A percentile compares a stretch with the other conserved stretches of the same genome.
Conservation (phyloP, 2,113 vertebrate species). For the Canis aureus region DNA sequence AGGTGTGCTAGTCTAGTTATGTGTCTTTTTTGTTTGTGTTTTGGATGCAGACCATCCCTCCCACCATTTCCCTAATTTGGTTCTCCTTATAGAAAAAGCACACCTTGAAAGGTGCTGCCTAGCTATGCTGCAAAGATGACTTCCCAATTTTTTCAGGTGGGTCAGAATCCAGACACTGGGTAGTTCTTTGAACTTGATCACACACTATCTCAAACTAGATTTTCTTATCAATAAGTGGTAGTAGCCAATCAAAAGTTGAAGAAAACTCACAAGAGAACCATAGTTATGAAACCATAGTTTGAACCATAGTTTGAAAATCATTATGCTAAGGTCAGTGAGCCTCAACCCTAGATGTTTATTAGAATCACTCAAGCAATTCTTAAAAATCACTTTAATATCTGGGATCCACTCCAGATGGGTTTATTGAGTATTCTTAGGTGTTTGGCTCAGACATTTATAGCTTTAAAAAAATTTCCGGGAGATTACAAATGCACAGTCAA, state of each 20-base stretch:
- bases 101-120: not conserved
- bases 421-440: slow-evolving; percentile 6
- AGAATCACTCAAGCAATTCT: not conserved
- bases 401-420: not conserved
- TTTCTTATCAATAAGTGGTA: not conserved
- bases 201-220: not conserved
- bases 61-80: not conserved
- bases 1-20: not conserved
- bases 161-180: not conserved
- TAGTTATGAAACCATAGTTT: not conserved
- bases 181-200: not conserved
- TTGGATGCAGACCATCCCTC: not conserved
- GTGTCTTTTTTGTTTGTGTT: not conserved
- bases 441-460: not conserved
- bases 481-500: not conserved
- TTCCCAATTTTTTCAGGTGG: not conserved
- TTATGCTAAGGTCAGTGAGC: not conserved
- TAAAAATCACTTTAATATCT: not conserved
- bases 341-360: not conserved
- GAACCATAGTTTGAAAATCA: not conserved
- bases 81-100: not conserved
- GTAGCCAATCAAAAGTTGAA: not conserved
- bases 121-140: not conserved
- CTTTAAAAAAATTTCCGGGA: not conserved
- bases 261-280: not conserved